Conservation (phyloP, 2,888 invertebrate species). For the Andrena bucephala region DNA sequence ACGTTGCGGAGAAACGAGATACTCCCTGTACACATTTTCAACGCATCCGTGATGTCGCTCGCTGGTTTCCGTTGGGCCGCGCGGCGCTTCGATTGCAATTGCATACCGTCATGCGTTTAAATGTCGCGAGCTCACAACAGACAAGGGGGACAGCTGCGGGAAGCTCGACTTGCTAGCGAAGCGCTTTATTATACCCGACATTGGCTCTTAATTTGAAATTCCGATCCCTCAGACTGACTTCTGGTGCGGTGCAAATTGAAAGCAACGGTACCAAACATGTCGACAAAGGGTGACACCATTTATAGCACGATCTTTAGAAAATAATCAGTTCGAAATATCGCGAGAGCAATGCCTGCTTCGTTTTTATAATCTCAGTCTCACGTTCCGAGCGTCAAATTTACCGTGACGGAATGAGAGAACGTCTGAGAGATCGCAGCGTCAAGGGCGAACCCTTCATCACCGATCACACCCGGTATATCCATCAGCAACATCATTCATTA, state of each 20-base stretch:
- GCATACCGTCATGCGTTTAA: constrained; percentile 11
- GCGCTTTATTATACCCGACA: constrained; percentile 18
- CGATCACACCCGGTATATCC: constrained; percentile 9
- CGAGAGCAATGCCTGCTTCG: neutral
- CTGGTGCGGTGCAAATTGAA: constrained; percentile 10
- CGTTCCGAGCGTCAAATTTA: neutral
- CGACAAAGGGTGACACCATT: constrained; percentile 15
- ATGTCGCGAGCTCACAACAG: neutral
- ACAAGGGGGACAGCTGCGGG: constrained; percentile 39
- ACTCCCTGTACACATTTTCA: constrained; percentile 24
- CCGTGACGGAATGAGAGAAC: neutral
- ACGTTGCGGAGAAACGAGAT: constrained; percentile 17
- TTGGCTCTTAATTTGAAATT: constrained; percentile 27
- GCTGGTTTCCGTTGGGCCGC: neutral
- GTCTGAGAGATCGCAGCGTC: constrained; percentile 40
- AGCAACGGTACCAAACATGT: constrained; percentile 19
- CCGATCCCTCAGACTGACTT: constrained; percentile 33
- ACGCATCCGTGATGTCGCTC: constrained; percentile 12
- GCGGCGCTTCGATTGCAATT: constrained; percentile 13
- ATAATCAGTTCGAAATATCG: neutral
- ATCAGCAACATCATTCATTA: constrained; percentile 45
- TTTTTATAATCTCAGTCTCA: neutral
- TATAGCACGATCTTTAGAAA: neutral
- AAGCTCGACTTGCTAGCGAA: constrained; percentile 44
- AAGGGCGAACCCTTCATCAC: constrained; percentile 34